Conservation (phyloP, 2,888 invertebrate species). For the Lottia scabra region DNA sequence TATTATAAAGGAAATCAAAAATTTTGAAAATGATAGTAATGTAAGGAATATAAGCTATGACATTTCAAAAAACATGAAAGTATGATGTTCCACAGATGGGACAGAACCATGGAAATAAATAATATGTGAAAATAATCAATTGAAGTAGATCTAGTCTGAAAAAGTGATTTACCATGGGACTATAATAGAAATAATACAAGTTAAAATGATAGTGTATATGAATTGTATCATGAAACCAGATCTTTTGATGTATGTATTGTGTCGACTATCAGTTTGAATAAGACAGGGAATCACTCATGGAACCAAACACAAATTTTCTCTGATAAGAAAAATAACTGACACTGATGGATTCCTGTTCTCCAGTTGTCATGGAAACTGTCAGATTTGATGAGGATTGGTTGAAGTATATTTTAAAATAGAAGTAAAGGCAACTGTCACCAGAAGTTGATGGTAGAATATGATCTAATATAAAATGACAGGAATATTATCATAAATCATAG, state of each 20-base stretch:
- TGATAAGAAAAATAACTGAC: constrained; percentile 51
- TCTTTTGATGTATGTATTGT: constrained; percentile 4
- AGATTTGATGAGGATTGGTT: constrained; percentile 42
- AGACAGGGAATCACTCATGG: constrained; percentile 7
- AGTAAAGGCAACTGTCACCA: constrained; percentile 1
- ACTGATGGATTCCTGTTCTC: constrained; percentile 54
- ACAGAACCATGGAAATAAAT: no score
- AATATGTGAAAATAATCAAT: no score
- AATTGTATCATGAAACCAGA: background rate
- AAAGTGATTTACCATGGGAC: no score
- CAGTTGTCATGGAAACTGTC: constrained; percentile 59
- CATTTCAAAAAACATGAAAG: no score
- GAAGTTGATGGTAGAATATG: background rate
- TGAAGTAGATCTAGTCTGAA: no score
- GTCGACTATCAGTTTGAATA: background rate
- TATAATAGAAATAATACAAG: no score
- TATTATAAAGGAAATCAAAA: no score
- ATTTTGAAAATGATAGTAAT: no score
- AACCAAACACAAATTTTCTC: constrained; percentile 4
- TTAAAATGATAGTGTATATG: no score
- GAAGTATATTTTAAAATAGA: background rate
- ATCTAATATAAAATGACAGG: constrained; percentile 46
- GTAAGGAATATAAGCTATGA: no score
- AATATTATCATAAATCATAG: constrained; percentile 56
- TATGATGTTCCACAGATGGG: no score